Conservation (phyloP, 2,888 invertebrate genomes). For the Apodemia duryi region DNA sequence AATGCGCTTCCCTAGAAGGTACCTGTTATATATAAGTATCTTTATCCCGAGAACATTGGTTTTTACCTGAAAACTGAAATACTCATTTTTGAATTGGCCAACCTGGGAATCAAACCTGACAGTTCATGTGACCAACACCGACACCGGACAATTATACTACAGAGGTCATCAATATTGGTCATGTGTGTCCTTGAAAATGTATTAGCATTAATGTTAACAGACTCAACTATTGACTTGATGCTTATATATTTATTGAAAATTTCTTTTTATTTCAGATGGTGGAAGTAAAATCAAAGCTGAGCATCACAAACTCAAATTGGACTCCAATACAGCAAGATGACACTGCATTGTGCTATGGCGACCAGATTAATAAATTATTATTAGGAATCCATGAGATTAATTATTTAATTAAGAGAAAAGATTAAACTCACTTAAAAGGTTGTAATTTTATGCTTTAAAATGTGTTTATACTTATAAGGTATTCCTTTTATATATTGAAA, state of each 20-base stretch:
- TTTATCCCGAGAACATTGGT: too few species aligned
- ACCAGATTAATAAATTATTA: conserved; percentile 54
- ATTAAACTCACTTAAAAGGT: conserved; percentile 35
- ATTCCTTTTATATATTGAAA: conserved; percentile 2
- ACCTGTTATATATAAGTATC: too few species aligned
- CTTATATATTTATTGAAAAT: not conserved
- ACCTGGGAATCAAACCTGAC: too few species aligned
- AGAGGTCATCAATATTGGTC: too few species aligned
- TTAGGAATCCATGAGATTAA: conserved; percentile 60
- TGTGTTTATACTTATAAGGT: conserved; percentile 11
- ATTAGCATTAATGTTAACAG: too few species aligned
- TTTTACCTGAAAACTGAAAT: too few species aligned
- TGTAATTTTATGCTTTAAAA: not conserved
- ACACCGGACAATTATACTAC: too few species aligned
- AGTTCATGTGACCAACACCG: too few species aligned
- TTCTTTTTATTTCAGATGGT: conserved; percentile 49
- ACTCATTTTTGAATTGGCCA: too few species aligned
- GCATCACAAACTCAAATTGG: conserved; percentile 48
- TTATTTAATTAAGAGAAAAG: conserved; percentile 55
- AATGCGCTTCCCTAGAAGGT: too few species aligned
- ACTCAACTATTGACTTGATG: not conserved
- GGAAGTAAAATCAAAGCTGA: conserved; percentile 50
- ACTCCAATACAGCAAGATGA: conserved; percentile 35
- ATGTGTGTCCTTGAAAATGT: too few species aligned
- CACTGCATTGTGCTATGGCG: conserved; percentile 48